These are phyloP conservation scores for Tribolium madens DNA, from an alignment of 1,140 invertebrate species.

Conservation along the genomic window DNA sequence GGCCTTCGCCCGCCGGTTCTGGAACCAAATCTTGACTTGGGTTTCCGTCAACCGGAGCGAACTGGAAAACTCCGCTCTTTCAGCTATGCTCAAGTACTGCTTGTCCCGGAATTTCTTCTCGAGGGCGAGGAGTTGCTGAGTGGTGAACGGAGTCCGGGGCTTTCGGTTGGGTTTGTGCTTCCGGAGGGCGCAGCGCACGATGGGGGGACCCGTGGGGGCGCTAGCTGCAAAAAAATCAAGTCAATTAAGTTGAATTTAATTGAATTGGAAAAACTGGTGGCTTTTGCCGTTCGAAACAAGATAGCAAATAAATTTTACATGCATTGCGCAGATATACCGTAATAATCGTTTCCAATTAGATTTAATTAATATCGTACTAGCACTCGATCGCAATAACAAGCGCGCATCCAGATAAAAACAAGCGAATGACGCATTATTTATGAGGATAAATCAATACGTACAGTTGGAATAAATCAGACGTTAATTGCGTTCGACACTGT, in stretches of 20 bases:
- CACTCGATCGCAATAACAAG: slow-evolving; percentile 14
- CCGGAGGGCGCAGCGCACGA: slow-evolving; percentile 63
- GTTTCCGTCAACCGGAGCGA: slow-evolving; percentile 96
- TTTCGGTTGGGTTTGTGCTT: slow-evolving; percentile 93
- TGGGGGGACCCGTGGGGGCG: slow-evolving; percentile 58
- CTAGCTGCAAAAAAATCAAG: slow-evolving; percentile 54
- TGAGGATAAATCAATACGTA: slow-evolving; percentile 21
- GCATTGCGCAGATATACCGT: slow-evolving; percentile 30
- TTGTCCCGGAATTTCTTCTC: slow-evolving; percentile 97
- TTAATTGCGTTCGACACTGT: background rate
- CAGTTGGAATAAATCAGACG: slow-evolving; percentile 16
- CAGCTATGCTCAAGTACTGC: slow-evolving; percentile 96
- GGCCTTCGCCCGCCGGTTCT: slow-evolving; percentile 94
- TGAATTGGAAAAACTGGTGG: background rate
- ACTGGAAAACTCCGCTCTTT: slow-evolving; percentile 95
- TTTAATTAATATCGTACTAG: slow-evolving; percentile 36
- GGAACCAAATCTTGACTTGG: slow-evolving; percentile 98
- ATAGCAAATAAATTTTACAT: slow-evolving; percentile 10
- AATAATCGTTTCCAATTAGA: slow-evolving; percentile 45
- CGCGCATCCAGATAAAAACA: slow-evolving; percentile 15
- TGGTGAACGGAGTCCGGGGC: slow-evolving; percentile 97
- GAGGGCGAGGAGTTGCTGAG: slow-evolving; percentile 92
- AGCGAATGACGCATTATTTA: background rate
- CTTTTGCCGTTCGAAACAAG: background rate
- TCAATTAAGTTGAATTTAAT: background rate